Base-by-base conservation (phyloP, 2,888 invertebrate species). In the Cheilosia soror region DNA sequence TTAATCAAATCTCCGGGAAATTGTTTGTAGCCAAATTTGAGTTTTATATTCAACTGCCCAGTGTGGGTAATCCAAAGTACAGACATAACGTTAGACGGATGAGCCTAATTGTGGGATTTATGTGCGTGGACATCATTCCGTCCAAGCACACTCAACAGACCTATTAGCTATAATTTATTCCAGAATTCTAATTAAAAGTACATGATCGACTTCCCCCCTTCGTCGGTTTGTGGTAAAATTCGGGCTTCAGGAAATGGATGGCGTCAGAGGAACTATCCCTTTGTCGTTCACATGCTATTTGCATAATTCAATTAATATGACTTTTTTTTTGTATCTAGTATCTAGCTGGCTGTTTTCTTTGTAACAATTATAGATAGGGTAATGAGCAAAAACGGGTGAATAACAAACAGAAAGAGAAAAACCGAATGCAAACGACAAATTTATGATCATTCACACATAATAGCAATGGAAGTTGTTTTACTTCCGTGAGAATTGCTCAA, bases 401-500 rank as follows among this genome's bases (percentile, higher is more conserved):
- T 42, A 65, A 9, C 31, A 55, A 49, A 75, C 25, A 37, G 37
- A 44, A 62, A 51, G 37, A 25, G 13, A 27, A 60, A 6, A 44
- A 33, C 37, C 29, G 13, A 60, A 69, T 69, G 55, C 63, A 65
- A 79, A 79, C 79, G 65, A 79, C 65, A 75, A 79, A 79, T 62
- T 66, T 63, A 80, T 69, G 75, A 51, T 25, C 71, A 76, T 80
- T 80, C 77, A 68, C 77, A 68, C 75, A 69, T 62, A 44, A 58
- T 20, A 47, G 69, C 65, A 79, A 58, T 75, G 79, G 78, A 75
- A 69, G 84, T 75, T 58, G 83, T 68, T 60, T 77, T 68, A 76
- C 84, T 84, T 84, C 84, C 84, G 84, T 84, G 84, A 84, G 84
- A 84, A 80, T 79, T 65, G 71, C 65, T 66, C 44, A 31, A 37